Evolutionary conservation across 2,888 invertebrate species (phyloP).

Genomic region (Ptychoptera contaminata): DNA sequence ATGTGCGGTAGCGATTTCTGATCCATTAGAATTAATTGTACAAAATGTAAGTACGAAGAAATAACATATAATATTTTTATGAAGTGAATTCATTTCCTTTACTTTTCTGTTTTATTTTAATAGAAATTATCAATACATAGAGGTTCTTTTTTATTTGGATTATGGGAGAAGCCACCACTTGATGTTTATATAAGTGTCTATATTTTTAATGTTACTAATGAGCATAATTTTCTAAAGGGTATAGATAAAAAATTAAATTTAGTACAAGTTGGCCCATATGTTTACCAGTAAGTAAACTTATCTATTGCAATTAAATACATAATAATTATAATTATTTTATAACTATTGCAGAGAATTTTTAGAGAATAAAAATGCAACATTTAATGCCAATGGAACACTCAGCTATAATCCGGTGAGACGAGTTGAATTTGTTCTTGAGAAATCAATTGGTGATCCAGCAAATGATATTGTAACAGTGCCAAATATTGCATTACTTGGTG

Average conservation of each 20-base stretch:
- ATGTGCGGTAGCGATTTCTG: conserved; percentile 17
- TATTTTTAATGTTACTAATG: conserved; percentile 70
- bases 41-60: conserved; percentile 20
- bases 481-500: conserved; percentile 42
- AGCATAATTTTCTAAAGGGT: conserved; percentile 47
- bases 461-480: conserved; percentile 44
- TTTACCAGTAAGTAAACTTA: conserved; percentile 51
- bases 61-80: neutral
- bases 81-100: neutral
- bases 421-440: conserved; percentile 42
- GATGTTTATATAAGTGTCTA: conserved; percentile 49
- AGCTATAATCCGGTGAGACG: conserved; percentile 43
- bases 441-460: conserved; percentile 48
- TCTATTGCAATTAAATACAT: neutral
- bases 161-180: conserved; percentile 51
- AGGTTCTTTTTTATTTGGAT: conserved; percentile 38
- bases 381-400: conserved; percentile 48
- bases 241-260: conserved; percentile 47
- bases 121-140: conserved; percentile 27
- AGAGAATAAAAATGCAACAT: conserved; percentile 46
- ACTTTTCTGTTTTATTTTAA: neutral
- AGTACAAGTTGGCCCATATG: conserved; percentile 63
- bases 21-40: conserved; percentile 21
- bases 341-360: conserved; percentile 46
- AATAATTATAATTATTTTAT: neutral